Evolutionary conservation across 1,140 invertebrate species (phyloP), one percentile per base, ranked within the genome.

Genomic region (Macrotrachela quadricornifera): DNA sequence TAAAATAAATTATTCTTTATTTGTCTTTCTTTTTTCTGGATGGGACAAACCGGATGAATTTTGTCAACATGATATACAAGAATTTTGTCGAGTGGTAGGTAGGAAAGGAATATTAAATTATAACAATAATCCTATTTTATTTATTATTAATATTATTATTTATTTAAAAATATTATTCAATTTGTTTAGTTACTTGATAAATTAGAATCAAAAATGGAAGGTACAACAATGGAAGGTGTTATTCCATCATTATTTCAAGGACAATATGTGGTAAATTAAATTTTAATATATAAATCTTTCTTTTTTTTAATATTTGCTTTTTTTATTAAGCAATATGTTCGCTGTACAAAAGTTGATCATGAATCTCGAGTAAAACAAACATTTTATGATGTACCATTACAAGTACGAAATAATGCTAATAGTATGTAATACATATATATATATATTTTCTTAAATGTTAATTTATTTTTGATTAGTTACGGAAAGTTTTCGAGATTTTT

Each of bases 21-120:
- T 39, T 14, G 38, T 30, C 45, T 45, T 10, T 47, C 44, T n/a
- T 46, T 61, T 64, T n/a, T n/a, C 49, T 53, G 71, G 71, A 11
- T 99, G 94, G 94, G 92, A 97, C 70, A 94, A 91, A 0, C 73
- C 97, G 8, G 92, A 97, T 69, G 94, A 90, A n/a, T 97, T 97
- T 71, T 95, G 97, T 86, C 94, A 99, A 65, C 94, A 97, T 72
- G 94, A 99, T 75, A 92, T 96, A 12, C 92, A 79, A 63, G 77
- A 79, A 61, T 61, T 78, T 21, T 78, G 75, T 60, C 63, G 77
- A 57, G 76, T 78, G 57, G 67, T 72, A 60, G n/a, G n/a, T n/a
- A n/a, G n/a, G n/a, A n/a, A 65, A 67, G 64, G 43, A n/a, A 46
- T 16, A 30, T 38, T 13, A 12, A n/a, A 0, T 44, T 15, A 14